Conservation (phyloP, 2,797 vertebrate genomes). For the Carcharodon carcharias region DNA sequence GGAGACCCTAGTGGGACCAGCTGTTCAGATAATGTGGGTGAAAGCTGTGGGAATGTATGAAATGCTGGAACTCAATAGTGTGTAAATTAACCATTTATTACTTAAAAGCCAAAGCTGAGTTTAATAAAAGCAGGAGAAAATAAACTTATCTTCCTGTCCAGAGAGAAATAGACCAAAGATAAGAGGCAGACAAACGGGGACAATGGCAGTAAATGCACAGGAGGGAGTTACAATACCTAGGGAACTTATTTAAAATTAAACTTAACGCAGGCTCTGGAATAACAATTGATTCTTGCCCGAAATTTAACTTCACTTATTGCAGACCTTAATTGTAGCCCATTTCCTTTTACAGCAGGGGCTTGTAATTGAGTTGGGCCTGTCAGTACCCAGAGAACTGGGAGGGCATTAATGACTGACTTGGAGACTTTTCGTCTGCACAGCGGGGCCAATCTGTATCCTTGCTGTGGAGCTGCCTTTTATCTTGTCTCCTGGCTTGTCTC, state of each 20-base stretch:
- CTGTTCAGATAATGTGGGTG: slow-evolving; percentile 16
- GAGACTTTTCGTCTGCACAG: neutral
- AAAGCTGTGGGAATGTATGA: slow-evolving; percentile 5
- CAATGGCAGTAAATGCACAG: neutral
- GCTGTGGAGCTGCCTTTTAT: neutral
- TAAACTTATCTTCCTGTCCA: neutral
- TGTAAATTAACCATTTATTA: neutral
- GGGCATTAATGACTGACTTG: neutral
- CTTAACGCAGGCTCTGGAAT: neutral
- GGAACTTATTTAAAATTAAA: neutral
- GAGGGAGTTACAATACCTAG: neutral
- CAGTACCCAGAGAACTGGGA: neutral
- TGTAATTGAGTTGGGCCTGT: neutral
- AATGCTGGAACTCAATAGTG: neutral
- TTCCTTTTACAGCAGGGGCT: neutral
- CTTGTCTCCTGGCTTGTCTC: neutral
- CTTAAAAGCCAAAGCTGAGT: neutral
- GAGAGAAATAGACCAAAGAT: neutral
- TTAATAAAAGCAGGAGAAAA: neutral
- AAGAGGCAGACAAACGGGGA: neutral
- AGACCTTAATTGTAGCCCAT: neutral
- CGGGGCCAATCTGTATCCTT: neutral
- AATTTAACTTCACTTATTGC: neutral
- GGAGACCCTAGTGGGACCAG: slow-evolving; percentile 26
- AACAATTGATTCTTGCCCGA: neutral